Conservation (phyloP, 2,797 vertebrate species). For the Melanotaenia pygmaea region DNA sequence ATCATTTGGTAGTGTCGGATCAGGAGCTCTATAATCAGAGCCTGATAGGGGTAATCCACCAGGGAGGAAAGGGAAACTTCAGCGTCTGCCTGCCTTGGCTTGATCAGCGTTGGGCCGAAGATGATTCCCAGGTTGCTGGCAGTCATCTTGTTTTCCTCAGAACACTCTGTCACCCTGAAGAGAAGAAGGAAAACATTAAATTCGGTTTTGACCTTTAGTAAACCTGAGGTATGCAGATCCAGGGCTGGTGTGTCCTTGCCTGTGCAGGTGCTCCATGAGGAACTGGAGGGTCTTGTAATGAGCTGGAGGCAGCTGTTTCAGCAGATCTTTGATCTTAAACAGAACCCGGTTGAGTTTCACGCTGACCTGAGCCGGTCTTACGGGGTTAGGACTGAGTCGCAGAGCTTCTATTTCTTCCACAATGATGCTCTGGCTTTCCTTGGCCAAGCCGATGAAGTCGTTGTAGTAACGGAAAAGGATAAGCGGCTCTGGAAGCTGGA, state of each 20-base stretch:
- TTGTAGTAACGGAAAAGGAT: conserved; percentile 95
- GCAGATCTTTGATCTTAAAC: conserved; percentile 92
- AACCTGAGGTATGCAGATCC: not conserved
- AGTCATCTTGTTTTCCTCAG: conserved; percentile 97
- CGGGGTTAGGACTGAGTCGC: conserved; percentile 59
- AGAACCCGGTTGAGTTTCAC: conserved; percentile 88
- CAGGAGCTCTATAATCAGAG: conserved; percentile 92
- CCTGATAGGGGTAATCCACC: conserved; percentile 96
- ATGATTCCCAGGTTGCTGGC: conserved; percentile 96
- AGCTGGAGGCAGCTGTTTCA: conserved; percentile 88
- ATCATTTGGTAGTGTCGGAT: conserved; percentile 87
- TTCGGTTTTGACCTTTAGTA: not conserved
- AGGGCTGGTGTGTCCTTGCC: conserved; percentile 71
- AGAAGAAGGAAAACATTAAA: not conserved
- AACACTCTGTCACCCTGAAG: conserved; percentile 88
- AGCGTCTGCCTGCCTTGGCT: conserved; percentile 88
- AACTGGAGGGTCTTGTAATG: conserved; percentile 94
- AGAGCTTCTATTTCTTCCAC: conserved; percentile 86
- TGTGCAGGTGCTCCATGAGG: conserved; percentile 91
- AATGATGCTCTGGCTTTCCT: conserved; percentile 89
- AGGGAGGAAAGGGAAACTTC: conserved; percentile 94
- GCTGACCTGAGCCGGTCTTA: conserved; percentile 75
- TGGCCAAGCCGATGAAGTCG: conserved; percentile 94
- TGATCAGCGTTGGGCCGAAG: conserved; percentile 94
- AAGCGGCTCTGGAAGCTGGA: conserved; percentile 95